Base-by-base conservation (phyloP, 2,113 vertebrate species). In the Chloroceryle aenea region DNA sequence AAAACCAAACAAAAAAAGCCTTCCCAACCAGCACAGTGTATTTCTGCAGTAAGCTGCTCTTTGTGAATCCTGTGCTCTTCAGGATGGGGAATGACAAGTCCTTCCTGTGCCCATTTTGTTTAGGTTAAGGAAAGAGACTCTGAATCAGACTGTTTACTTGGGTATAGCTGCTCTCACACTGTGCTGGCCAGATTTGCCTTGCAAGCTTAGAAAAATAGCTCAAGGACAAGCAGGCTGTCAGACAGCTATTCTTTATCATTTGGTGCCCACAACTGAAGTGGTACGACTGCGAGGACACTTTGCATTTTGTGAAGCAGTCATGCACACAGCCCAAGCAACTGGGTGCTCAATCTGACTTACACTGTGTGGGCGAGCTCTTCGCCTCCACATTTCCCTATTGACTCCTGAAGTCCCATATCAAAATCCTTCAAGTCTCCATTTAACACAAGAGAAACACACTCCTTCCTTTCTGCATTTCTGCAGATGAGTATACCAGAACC, bases 61-160 rank as follows among this genome's bases (percentile, higher is more conserved):
- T 90, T 63, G 26, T 63, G 64, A 93, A 56, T 67, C 55, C 52
- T 68, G 7, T 56, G 75, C 29, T 93, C 47, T 90, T 47, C 76
- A 81, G 25, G 40, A 21, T 23, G 32, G n/a, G 40, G 34, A 4
- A 26, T 88, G 82, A 40, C 1, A 22, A 47, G 15, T 68, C 62
- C 47, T 36, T 79, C 26, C 72, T 81, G 3, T 64, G 64, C 50
- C 59, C 11, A 5, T 58, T 88, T 93, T 14, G 10, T 53, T 91
- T 75, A 75, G 67, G 26, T 85, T 61, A 82, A 53, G 75, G 36
- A 93, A 67, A 89, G 53, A 89, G 77, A 48, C 10, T 81, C 81
- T 84, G 47, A 94, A 86, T 94, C 73, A 78, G 56, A 40, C n/a
- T 84, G 38, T 84, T 85, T 90, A 75, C 68, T 83, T 68, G 48